phyloP scores from a whole-genome alignment of 2,113 vertebrate species.

The Xiphias gladius region DNA sequence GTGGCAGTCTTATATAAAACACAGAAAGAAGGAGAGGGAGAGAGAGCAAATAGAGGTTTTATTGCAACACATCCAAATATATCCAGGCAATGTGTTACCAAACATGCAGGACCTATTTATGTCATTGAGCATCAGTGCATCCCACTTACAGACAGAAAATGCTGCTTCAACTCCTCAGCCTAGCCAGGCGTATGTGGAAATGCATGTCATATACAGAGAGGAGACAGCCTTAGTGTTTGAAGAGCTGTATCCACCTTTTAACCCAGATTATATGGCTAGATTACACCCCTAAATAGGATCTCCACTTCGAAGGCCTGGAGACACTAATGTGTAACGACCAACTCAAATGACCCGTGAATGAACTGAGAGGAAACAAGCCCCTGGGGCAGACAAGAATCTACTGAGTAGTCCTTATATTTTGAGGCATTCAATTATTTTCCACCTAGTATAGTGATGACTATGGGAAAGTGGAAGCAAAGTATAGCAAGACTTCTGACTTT shows the following conservation, averaged over 20 bases:
- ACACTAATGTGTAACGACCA: slow-evolving; percentile 51
- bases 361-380: slow-evolving; percentile 31
- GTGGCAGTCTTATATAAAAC: slow-evolving; percentile 51
- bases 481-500: slow-evolving; percentile 6
- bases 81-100: slow-evolving; percentile 79
- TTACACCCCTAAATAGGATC: slow-evolving; percentile 43
- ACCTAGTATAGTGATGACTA: slow-evolving; percentile 40
- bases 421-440: slow-evolving; percentile 47
- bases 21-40: slow-evolving; percentile 35
- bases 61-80: slow-evolving; percentile 80
- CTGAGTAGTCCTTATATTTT: slow-evolving; percentile 30
- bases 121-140: slow-evolving; percentile 83
- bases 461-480: slow-evolving; percentile 35
- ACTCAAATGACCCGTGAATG: slow-evolving; percentile 53
- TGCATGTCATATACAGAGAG: slow-evolving; percentile 21
- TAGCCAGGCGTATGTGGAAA: slow-evolving; percentile 28
- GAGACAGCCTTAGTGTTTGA: slow-evolving; percentile 21
- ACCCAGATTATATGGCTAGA: slow-evolving; percentile 50
- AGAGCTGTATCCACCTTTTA: slow-evolving; percentile 47
- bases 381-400: slow-evolving; percentile 19
- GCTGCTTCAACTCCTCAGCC: slow-evolving; percentile 61
- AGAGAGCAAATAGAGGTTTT: slow-evolving; percentile 68
- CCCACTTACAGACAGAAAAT: slow-evolving; percentile 73
- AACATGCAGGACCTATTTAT: slow-evolving; percentile 86
- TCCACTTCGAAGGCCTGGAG: slow-evolving; percentile 37